Evolutionary conservation across 2,888 invertebrate genomes (phyloP).

Genomic region (Drosophila formosana): DNA sequence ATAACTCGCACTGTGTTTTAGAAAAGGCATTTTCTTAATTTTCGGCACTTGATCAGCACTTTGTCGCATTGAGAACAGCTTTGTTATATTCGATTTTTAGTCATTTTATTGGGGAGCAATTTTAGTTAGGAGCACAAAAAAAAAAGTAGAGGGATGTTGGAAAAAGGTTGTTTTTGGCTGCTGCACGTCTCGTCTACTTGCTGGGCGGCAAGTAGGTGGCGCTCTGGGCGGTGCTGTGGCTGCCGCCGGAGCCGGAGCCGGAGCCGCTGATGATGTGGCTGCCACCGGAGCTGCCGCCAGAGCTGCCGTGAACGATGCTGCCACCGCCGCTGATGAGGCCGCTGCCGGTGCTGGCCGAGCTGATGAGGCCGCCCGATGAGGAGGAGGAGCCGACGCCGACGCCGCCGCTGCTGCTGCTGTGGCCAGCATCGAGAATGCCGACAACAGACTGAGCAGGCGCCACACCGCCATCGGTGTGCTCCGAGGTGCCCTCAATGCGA

Average conservation of each 20-base stretch:
- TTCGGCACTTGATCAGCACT: too few species aligned
- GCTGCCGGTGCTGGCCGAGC: constrained; percentile 17
- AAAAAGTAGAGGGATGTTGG: constrained; percentile 11
- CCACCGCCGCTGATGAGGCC: constrained; percentile 22
- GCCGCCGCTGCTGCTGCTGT: constrained; percentile 24
- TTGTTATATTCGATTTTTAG: constrained; percentile 5
- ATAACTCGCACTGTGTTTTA: too few species aligned
- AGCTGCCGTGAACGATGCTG: constrained; percentile 15
- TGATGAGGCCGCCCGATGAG: neutral
- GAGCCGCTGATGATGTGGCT: constrained; percentile 27
- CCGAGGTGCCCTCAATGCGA: constrained; percentile 81
- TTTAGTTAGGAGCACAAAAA: constrained; percentile 14
- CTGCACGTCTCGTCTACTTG: constrained; percentile 47
- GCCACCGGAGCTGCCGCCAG: constrained; percentile 20
- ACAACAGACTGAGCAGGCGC: constrained; percentile 83
- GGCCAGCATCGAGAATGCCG: constrained; percentile 73
- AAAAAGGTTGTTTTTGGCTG: constrained; percentile 20
- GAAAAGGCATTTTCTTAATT: too few species aligned
- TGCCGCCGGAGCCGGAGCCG: constrained; percentile 13
- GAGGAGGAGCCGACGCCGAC: neutral
- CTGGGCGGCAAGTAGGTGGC: constrained; percentile 71
- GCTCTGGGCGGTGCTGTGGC: constrained; percentile 51
- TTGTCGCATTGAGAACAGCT: neutral
- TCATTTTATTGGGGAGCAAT: constrained; percentile 9
- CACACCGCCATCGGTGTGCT: constrained; percentile 80